Conservation (phyloP, 2,888 invertebrate genomes). For the Drosophila pegasa region DNA sequence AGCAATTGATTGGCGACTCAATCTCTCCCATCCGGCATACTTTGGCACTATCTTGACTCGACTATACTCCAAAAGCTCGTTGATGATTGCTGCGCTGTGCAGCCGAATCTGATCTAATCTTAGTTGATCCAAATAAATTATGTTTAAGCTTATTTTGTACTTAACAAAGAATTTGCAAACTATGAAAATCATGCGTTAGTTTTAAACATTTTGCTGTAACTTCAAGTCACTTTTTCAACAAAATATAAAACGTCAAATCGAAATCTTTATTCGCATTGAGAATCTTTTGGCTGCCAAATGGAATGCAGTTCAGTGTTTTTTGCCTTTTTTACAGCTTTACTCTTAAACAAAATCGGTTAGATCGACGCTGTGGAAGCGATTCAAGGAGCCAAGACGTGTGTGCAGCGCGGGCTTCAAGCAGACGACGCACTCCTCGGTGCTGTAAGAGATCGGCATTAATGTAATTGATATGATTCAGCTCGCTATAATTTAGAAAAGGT, state of each 20-base stretch:
- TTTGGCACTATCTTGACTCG: neutral
- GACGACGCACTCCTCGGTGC: conserved; percentile 83
- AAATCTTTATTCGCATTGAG: conserved; percentile 10
- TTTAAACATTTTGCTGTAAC: conserved; percentile 68
- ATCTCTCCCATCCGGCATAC: neutral
- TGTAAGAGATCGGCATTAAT: conserved; percentile 56
- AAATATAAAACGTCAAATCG: conserved; percentile 64
- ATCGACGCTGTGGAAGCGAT: conserved; percentile 69
- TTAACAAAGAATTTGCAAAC: conserved; percentile 53
- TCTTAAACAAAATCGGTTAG: conserved; percentile 77
- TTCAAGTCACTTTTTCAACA: conserved; percentile 56
- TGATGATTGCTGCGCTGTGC: conserved; percentile 25
- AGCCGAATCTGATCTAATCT: conserved; percentile 21
- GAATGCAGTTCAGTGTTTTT: neutral
- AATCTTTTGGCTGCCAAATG: neutral
- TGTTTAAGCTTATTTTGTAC: conserved; percentile 61
- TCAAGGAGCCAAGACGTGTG: conserved; percentile 59
- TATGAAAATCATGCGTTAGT: conserved; percentile 40
- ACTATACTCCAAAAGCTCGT: conserved; percentile 1
- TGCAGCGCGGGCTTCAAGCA: conserved; percentile 79
- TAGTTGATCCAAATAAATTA: conserved; percentile 42
- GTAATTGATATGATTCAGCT: neutral
- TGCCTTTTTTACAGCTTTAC: neutral
- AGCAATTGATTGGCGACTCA: conserved; percentile 30
- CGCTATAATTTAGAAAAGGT: conserved; percentile 32